Percentiles rank a stretch among this genome's conserved stretches.
Evolutionary conservation across 2,888 invertebrate genomes (phyloP).

Genomic region (Phragmatobia fuliginosa): DNA sequence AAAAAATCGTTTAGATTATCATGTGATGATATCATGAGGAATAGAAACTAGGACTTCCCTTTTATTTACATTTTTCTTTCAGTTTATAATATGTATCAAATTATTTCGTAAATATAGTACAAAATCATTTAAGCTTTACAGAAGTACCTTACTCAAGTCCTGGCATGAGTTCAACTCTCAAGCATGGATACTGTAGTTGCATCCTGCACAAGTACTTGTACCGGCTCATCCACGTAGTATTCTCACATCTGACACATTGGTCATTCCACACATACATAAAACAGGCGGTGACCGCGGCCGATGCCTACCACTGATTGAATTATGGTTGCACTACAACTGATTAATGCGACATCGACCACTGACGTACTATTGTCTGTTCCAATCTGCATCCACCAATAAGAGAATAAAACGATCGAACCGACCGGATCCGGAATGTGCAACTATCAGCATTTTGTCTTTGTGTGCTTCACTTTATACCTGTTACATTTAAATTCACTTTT

Average conservation of each 20-base stretch:
- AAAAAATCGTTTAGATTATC: background rate
- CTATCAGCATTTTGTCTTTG: slow-evolving; percentile 67
- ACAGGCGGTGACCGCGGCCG: slow-evolving; percentile 67
- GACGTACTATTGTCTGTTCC: slow-evolving; percentile 83
- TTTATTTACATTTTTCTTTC: fast-evolving
- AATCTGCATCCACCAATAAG: slow-evolving; percentile 81
- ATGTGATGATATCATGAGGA: background rate
- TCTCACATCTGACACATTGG: slow-evolving; percentile 64
- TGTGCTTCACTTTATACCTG: slow-evolving; percentile 48
- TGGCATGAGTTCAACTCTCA: background rate
- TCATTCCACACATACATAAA: slow-evolving; percentile 75
- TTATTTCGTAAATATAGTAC: background rate
- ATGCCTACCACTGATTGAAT: slow-evolving; percentile 77
- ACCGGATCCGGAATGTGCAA: slow-evolving; percentile 67
- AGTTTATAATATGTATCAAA: background rate
- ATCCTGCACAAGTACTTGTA: background rate
- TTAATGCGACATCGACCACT: slow-evolving; percentile 84
- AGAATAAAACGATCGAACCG: slow-evolving; percentile 57
- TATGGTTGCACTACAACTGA: slow-evolving; percentile 84
- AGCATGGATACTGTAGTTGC: background rate
- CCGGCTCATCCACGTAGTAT: slow-evolving; percentile 57
- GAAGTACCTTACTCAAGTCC: background rate
- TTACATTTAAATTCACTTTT: slow-evolving; percentile 18
- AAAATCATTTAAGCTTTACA: background rate
- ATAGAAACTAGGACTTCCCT: background rate